A percentile compares a stretch with the other conserved stretches of the same genome.
Evolutionary conservation across 1,140 invertebrate species (phyloP).

Genomic region (Heliconius himera): DNA sequence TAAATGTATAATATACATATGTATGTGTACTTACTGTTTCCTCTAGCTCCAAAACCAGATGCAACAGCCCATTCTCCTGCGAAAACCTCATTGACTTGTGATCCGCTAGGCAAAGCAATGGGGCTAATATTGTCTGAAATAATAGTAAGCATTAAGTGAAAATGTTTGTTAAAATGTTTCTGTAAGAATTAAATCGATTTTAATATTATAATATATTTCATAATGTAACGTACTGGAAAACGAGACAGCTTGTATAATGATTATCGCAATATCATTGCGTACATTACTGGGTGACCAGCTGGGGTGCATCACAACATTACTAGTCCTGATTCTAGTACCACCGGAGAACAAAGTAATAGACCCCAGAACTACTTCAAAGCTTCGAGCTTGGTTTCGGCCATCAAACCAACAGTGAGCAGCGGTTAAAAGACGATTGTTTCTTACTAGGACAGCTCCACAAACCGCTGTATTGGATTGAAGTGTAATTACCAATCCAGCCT

Average conservation of each 20-base stretch:
- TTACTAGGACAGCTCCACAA: slow-evolving; percentile 3
- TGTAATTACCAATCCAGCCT: not conserved
- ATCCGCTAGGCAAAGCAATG: slow-evolving; percentile 48
- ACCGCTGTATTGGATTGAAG: not conserved
- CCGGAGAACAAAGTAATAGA: slow-evolving; percentile 50
- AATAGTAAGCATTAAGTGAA: not conserved
- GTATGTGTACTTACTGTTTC: not conserved
- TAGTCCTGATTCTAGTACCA: slow-evolving; percentile 48
- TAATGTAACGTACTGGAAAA: slow-evolving; percentile 54
- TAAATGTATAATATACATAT: no score
- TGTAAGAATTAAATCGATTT: no score
- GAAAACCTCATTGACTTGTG: slow-evolving; percentile 37
- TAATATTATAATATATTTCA: no score
- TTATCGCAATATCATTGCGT: slow-evolving; percentile 55
- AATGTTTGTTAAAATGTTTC: no score
- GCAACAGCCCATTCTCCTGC: slow-evolving; percentile 42
- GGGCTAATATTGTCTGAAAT: slow-evolving; percentile 46
- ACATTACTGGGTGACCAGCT: slow-evolving; percentile 38
- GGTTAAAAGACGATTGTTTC: not conserved
- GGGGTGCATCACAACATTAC: slow-evolving; percentile 43
- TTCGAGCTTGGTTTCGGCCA: not conserved
- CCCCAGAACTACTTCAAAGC: slow-evolving; percentile 48
- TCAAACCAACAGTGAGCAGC: slow-evolving; percentile 3
- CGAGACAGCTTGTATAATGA: slow-evolving; percentile 47
- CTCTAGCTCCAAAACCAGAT: slow-evolving; percentile 49